phyloP scores from a whole-genome alignment of 2,797 vertebrate genomes.

The Apodemus agrarius region DNA sequence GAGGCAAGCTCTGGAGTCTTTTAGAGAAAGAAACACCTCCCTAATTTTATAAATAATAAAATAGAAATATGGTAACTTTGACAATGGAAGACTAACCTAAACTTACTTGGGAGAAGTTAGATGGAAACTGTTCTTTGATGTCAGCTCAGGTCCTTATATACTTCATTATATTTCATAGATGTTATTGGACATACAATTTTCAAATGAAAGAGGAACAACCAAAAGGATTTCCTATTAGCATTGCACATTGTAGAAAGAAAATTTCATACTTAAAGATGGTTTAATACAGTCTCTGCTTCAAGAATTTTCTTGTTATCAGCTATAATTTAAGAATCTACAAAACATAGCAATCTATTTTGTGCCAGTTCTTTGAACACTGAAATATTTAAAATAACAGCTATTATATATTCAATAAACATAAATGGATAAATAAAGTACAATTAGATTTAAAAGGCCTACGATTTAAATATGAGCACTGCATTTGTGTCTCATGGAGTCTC shows the following conservation, averaged over 20 bases:
- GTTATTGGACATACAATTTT: slow-evolving; percentile 19
- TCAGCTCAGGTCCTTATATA: not conserved
- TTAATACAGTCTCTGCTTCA: slow-evolving; percentile 24
- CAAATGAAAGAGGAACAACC: not conserved
- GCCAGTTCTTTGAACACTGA: not conserved
- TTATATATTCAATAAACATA: not conserved
- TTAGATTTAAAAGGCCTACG: not conserved
- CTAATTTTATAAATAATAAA: slow-evolving; percentile 22
- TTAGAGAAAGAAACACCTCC: not conserved
- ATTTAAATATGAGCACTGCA: not conserved
- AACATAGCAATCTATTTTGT: not conserved
- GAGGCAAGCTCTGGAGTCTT: slow-evolving; percentile 9
- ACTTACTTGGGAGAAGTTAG: not conserved
- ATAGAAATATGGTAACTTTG: not conserved
- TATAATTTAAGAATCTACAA: slow-evolving; percentile 5
- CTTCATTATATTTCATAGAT: not conserved
- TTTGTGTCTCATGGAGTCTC: not conserved
- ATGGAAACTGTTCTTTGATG: slow-evolving; percentile 46
- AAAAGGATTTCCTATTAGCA: slow-evolving; percentile 25
- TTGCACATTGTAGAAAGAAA: slow-evolving; percentile 29
- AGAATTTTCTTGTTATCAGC: slow-evolving; percentile 8
- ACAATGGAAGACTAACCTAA: slow-evolving; percentile 41
- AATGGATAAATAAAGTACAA: not conserved
- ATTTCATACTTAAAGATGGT: slow-evolving; percentile 10
- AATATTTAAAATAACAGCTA: not conserved